A percentile compares a stretch with the other conserved stretches of the same genome.
These are phyloP conservation scores for Bugulina stolonifera DNA, from an alignment of 2,888 invertebrate species.

Conservation along the genomic window DNA sequence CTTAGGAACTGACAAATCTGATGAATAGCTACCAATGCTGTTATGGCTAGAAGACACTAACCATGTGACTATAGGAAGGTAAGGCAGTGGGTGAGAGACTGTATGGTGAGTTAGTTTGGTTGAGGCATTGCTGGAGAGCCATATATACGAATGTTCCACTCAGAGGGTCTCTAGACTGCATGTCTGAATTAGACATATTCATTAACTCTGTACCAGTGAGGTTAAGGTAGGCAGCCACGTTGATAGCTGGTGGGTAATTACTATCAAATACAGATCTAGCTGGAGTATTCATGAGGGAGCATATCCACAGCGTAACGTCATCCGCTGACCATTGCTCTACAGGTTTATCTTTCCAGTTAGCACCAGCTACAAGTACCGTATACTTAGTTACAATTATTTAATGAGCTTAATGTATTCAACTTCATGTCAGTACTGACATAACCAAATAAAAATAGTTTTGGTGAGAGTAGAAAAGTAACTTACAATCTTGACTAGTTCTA, in stretches of 20 bases:
- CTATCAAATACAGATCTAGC: neutral
- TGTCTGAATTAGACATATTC: constrained; percentile 35
- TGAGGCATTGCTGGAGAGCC: constrained; percentile 34
- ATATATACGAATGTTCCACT: constrained; percentile 37
- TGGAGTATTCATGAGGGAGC: constrained; percentile 13
- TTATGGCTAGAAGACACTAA: neutral
- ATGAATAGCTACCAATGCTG: neutral
- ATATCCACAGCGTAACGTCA: constrained; percentile 21
- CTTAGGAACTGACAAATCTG: neutral
- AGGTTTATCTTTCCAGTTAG: constrained; percentile 21
- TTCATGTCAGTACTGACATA: no score
- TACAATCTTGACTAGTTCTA: neutral
- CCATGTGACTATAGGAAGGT: constrained; percentile 11
- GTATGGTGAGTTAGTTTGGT: neutral
- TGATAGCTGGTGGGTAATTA: neutral
- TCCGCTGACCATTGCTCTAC: constrained; percentile 13
- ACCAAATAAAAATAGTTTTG: no score
- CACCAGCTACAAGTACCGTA: neutral
- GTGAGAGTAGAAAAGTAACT: neutral
- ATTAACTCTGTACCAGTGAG: constrained; percentile 36
- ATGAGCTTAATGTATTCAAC: no score
- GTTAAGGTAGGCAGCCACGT: constrained; percentile 33
- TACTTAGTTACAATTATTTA: no score
- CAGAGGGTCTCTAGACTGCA: constrained; percentile 33
- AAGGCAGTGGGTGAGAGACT: neutral